Base-by-base conservation (phyloP, 2,113 vertebrate genomes). In the Poeciliopsis prolifica region DNA sequence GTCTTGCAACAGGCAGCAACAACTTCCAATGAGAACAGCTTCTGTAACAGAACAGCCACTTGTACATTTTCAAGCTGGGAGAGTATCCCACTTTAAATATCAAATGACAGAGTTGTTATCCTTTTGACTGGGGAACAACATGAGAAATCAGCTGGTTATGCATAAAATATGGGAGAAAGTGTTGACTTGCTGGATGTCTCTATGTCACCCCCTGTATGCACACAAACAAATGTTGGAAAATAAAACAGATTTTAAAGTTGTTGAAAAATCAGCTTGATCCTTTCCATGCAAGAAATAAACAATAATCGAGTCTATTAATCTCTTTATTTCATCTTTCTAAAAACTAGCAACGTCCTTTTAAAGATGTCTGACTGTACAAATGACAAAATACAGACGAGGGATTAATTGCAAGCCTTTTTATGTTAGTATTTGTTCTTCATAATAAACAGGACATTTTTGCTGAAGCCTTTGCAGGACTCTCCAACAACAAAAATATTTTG, bases 181-280 rank as follows among this genome's bases (percentile, higher is more conserved):
- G 68, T 42, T 19, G 67, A 78, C 17, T 60, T 4, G 40, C 19
- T 73, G 61, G 74, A 44, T 14, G 66, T 72, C 61, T 78, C 5
- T 58, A 7, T 9, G 51, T n/a, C 51, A 24, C 22, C 66, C 22
- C 70, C 87, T 91, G 81, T 28, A 66, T 13, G 17, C 61, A 73
- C 26, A 77, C 11, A 78, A 19, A 29, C 5, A 76, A 24, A 68
- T 29, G 35, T 44, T 22, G 13, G 33, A 30, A 44, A 26, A 22
- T 3, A 0, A 65, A 29, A 35, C 15, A 33, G 44, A 26, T 60
- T 17, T 35, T 58, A 13, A 48, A 54, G n/a, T 63, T 64, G 14
- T 19, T 48, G 17, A 1, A 48, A 17, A 48, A 48, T 48, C 44
- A 19, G 17, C 17, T 1, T 42, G 13, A 42, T 15, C 40, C 40